These are phyloP conservation scores for Fukomys damarensis DNA, from an alignment of 2,113 vertebrate species.

Conservation along the genomic window DNA sequence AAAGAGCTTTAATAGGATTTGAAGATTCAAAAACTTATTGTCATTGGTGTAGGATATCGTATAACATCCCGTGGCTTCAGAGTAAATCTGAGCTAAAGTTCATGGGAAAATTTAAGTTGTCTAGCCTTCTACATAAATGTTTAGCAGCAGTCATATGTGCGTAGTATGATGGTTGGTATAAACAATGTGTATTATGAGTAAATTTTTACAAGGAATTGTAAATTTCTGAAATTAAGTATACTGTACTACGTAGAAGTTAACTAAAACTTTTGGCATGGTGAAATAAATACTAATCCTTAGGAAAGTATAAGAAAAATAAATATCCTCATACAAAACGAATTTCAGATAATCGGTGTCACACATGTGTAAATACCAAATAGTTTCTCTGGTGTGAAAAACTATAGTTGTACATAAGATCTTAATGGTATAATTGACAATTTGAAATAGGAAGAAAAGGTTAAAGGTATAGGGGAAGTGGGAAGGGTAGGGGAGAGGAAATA, in stretches of 20 bases:
- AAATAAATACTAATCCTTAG: neutral
- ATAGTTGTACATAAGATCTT: too few species aligned
- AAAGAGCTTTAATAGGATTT: neutral
- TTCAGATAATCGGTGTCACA: neutral
- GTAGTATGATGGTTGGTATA: neutral
- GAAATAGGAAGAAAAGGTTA: too few species aligned
- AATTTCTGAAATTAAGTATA: neutral
- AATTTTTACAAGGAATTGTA: neutral
- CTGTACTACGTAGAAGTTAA: neutral
- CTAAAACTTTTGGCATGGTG: neutral
- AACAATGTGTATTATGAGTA: neutral
- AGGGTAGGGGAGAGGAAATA: too few species aligned
- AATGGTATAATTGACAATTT: too few species aligned
- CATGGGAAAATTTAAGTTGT: neutral
- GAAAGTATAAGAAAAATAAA: neutral
- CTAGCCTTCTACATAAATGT: neutral
- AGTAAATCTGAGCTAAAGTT: neutral
- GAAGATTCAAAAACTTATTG: neutral
- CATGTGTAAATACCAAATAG: too few species aligned
- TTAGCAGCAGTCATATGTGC: neutral
- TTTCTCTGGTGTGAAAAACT: too few species aligned
- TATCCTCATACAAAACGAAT: neutral
- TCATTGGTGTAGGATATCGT: neutral
- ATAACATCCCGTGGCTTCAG: neutral
- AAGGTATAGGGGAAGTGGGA: too few species aligned